phyloP scores from a whole-genome alignment of 2,113 vertebrate genomes.

The Limnothrissa miodon region DNA sequence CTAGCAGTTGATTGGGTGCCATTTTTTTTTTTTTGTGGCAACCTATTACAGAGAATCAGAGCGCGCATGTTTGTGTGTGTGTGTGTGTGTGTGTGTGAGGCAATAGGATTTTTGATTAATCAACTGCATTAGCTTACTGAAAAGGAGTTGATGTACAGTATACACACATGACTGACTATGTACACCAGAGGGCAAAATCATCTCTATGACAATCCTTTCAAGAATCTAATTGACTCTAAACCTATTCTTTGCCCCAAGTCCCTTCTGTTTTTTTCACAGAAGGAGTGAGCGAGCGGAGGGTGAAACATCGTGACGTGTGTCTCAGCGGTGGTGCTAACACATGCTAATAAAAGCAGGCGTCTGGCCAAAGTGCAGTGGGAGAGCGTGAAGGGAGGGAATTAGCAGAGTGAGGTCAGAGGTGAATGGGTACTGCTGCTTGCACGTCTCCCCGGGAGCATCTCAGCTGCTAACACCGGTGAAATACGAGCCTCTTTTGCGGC shows the following conservation, averaged over 20 bases:
- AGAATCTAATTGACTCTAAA: neutral
- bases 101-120: neutral
- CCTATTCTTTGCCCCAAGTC: neutral
- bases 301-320: neutral
- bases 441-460: neutral
- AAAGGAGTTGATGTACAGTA: neutral
- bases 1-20: neutral
- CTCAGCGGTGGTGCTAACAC: neutral
- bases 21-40: neutral
- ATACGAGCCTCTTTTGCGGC: neutral
- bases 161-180: neutral
- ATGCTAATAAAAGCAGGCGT: neutral
- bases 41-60: neutral
- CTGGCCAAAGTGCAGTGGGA: neutral
- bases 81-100: neutral
- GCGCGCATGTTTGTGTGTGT: neutral
- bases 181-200: neutral
- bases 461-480: neutral
- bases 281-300: neutral
- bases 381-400: neutral
- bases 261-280: neutral
- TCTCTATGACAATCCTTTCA: neutral
- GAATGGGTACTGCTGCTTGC: neutral
- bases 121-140: neutral
- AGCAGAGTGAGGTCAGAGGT: neutral